Evolutionary conservation across 2,797 vertebrate species (phyloP).

Genomic region (Betta splendens): DNA sequence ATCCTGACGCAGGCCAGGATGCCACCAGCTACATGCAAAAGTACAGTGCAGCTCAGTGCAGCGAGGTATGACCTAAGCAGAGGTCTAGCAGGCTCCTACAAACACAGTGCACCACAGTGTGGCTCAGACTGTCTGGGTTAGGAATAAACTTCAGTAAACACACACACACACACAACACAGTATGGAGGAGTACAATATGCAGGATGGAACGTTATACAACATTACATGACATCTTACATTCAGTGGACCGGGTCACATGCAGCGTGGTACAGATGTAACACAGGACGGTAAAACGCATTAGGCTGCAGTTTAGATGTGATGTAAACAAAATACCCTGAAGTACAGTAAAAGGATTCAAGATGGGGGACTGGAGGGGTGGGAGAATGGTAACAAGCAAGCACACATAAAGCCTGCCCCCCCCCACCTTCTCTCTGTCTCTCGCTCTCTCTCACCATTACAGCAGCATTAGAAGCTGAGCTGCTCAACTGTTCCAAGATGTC

Average conservation of each 20-base stretch:
- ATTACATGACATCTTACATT: slow-evolving; percentile 1
- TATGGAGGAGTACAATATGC: slow-evolving; percentile 4
- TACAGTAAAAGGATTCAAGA: slow-evolving; percentile 71
- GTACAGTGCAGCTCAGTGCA: slow-evolving; percentile 18
- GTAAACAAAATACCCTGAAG: slow-evolving; percentile 33
- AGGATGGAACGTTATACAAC: slow-evolving; percentile 17
- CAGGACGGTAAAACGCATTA: not conserved
- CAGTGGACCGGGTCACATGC: not conserved
- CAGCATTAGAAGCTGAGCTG: slow-evolving; percentile 80
- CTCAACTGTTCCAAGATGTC: slow-evolving; percentile 83
- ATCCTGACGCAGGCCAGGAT: slow-evolving; percentile 27
- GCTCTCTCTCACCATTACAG: slow-evolving; percentile 75
- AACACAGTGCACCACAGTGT: slow-evolving; percentile 32
- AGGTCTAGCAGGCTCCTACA: slow-evolving; percentile 37
- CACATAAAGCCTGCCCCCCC: slow-evolving; percentile 74
- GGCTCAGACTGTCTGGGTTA: slow-evolving; percentile 33
- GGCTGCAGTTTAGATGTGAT: slow-evolving; percentile 24
- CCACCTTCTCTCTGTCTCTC: slow-evolving; percentile 32
- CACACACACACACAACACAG: slow-evolving; percentile 23
- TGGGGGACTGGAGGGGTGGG: slow-evolving; percentile 53
- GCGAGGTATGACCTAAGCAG: slow-evolving; percentile 27
- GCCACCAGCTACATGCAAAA: slow-evolving; percentile 15
- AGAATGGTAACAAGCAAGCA: slow-evolving; percentile 74
- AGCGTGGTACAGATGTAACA: not conserved
- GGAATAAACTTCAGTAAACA: slow-evolving; percentile 18